Percentiles rank a stretch among this genome's conserved stretches.
These are phyloP conservation scores for Sinocyclocheilus anophthalmus DNA, from an alignment of 2,113 vertebrate genomes.

Conservation along the genomic window DNA sequence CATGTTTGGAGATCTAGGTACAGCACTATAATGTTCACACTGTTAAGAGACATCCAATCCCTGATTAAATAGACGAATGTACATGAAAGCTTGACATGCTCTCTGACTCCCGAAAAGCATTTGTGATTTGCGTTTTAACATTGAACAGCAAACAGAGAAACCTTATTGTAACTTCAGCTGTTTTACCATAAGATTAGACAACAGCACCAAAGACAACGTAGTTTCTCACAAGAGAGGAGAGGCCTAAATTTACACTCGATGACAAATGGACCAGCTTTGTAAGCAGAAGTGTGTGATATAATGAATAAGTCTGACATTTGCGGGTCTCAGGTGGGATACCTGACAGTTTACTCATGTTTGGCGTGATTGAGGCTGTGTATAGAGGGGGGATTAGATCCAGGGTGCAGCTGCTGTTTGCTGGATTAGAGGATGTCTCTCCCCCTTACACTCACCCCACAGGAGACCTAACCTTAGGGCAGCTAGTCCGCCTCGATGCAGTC, in stretches of 20 bases:
- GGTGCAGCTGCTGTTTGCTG: constrained; percentile 42
- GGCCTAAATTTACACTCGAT: background rate
- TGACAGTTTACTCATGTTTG: background rate
- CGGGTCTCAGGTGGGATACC: constrained; percentile 37
- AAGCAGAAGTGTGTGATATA: constrained; percentile 1
- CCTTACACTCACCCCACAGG: constrained; percentile 3
- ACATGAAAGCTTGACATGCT: background rate
- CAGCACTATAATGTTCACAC: background rate
- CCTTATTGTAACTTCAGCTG: background rate
- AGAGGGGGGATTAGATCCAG: constrained; percentile 20
- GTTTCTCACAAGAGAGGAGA: background rate
- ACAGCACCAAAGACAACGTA: background rate
- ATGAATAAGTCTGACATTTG: constrained; percentile 12
- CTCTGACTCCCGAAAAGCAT: background rate
- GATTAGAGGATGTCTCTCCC: constrained; percentile 37
- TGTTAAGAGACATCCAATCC: background rate
- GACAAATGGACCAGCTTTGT: background rate
- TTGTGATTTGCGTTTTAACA: constrained; percentile 7
- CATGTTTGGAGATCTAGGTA: background rate
- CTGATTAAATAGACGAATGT: background rate
- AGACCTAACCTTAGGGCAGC: constrained; percentile 24
- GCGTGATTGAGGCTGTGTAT: constrained; percentile 1
- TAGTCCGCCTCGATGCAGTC: background rate
- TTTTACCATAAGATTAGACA: background rate
- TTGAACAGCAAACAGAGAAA: background rate